Conservation (phyloP, 2,113 vertebrate species). For the Myiopsitta monachus region DNA sequence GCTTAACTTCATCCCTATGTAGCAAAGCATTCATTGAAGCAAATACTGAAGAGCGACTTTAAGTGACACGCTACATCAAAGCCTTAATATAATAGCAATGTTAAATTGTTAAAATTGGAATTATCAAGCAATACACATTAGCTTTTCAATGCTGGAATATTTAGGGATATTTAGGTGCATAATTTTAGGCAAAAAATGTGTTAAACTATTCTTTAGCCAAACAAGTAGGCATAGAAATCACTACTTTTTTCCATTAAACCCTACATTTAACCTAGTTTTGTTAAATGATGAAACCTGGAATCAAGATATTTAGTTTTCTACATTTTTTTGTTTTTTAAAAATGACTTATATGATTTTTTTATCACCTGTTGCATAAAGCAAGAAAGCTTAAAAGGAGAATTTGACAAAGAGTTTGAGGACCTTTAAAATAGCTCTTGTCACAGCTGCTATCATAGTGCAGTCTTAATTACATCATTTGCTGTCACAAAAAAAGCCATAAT, state of each 20-base stretch:
- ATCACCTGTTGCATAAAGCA: neutral
- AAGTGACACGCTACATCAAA: neutral
- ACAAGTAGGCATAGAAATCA: neutral
- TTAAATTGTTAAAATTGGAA: neutral
- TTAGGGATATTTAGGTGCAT: neutral
- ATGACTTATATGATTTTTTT: neutral
- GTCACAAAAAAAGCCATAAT: neutral
- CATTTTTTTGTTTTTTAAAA: fast-evolving
- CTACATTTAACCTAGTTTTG: neutral
- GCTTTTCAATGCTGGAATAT: neutral
- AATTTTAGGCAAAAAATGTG: neutral
- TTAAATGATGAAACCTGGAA: neutral
- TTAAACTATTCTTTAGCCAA: neutral
- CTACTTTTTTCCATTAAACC: neutral
- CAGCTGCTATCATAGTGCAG: neutral
- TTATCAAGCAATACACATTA: neutral
- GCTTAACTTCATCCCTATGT: neutral
- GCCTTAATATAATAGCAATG: neutral
- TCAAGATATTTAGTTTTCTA: neutral
- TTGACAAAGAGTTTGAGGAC: neutral
- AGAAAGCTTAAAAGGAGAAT: neutral
- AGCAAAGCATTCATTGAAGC: neutral
- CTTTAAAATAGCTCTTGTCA: neutral
- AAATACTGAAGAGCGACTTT: neutral
- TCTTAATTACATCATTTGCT: conserved; percentile 4